A percentile compares a stretch with the other conserved stretches of the same genome.
phyloP scores from a whole-genome alignment of 23 tunicate genomes.

The Ciona savignyi region DNA sequence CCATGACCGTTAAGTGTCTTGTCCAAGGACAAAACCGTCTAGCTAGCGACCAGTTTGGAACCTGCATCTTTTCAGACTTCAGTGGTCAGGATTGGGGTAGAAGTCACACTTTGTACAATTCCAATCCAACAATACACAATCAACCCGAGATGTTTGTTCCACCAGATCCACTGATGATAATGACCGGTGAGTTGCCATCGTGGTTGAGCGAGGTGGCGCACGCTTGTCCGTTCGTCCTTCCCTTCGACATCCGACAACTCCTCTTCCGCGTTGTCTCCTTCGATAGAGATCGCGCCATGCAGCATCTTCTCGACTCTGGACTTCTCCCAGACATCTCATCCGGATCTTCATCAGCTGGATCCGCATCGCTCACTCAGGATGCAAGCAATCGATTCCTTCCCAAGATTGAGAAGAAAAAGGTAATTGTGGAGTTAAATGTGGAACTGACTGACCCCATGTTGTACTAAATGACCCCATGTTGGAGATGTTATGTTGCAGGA shows the following conservation, averaged over 20 bases:
- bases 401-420: conserved; percentile 89
- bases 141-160: too few relatives aligned
- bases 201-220: conserved; percentile 84
- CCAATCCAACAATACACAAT: too few relatives aligned
- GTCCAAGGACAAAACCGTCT: too few relatives aligned
- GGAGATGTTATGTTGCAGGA: too few relatives aligned
- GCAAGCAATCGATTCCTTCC: conserved; percentile 59
- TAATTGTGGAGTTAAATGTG: too few relatives aligned
- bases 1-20: too few relatives aligned
- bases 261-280: conserved; percentile 85
- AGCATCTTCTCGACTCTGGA: conserved; percentile 79
- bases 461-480: too few relatives aligned
- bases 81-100: too few relatives aligned
- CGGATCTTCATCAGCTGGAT: conserved; percentile 15
- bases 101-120: too few relatives aligned
- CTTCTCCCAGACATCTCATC: conserved; percentile 35
- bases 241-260: conserved; percentile 86
- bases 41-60: too few relatives aligned
- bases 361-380: conserved; percentile 37
- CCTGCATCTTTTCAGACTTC: too few relatives aligned
- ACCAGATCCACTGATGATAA: conserved; percentile 84
- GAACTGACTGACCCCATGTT: too few relatives aligned
- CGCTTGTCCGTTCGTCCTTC: conserved; percentile 65
- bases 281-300: conserved; percentile 98
- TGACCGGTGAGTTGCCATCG: conserved; percentile 87